Conservation (phyloP, 92 coral and sea anemone species). For the Desmophyllum pertusum region DNA sequence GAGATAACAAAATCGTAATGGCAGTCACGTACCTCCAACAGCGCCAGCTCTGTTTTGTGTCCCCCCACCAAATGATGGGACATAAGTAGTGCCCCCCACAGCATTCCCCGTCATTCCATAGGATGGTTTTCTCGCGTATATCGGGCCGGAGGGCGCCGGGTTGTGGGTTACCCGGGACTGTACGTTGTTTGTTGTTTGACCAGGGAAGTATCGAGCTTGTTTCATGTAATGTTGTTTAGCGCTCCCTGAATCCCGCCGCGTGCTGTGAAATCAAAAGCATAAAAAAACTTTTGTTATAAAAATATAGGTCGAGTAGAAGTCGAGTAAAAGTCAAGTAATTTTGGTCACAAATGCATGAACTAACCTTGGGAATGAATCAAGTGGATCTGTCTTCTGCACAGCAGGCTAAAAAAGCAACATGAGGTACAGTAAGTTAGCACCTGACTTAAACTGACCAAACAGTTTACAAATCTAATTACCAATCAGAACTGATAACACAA, state of each 20-base stretch:
- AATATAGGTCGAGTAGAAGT: not conserved
- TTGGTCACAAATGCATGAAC: too few species aligned
- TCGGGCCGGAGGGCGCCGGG: constrained; percentile 34
- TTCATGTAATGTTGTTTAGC: constrained; percentile 96
- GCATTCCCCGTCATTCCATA: constrained; percentile 72
- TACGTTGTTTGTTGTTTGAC: constrained; percentile 78
- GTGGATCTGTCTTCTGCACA: constrained; percentile 73
- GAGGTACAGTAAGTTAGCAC: not conserved
- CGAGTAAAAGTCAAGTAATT: too few species aligned
- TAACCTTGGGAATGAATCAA: constrained; percentile 76
- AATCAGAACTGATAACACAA: too few species aligned
- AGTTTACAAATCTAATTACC: too few species aligned
- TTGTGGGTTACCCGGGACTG: constrained; percentile 49
- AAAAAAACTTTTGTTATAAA: not conserved
- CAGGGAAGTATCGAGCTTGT: constrained; percentile 95
- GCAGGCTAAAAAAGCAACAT: constrained; percentile 62
- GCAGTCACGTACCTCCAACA: constrained; percentile 32
- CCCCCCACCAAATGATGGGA: constrained; percentile 71
- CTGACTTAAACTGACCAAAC: too few species aligned
- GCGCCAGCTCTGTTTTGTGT: constrained; percentile 50
- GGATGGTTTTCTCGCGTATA: constrained; percentile 60
- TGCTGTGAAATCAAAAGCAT: constrained; percentile 1
- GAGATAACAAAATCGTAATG: not conserved
- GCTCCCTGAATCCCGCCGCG: constrained; percentile 65
- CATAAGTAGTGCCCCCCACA: constrained; percentile 62